Evolutionary conservation across 2,888 invertebrate genomes (phyloP).

Genomic region (Tinea semifulvella): DNA sequence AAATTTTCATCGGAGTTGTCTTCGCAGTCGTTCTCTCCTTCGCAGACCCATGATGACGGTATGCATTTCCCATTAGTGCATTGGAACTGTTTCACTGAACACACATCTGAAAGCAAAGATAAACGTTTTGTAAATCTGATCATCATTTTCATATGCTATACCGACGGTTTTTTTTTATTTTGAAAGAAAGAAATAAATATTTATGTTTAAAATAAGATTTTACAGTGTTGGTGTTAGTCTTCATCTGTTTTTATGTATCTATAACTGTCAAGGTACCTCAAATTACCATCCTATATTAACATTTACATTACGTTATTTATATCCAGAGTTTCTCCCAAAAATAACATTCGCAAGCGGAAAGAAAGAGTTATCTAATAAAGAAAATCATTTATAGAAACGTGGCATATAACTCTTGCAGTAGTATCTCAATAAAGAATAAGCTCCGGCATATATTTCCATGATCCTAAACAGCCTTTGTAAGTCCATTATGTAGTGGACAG

Average conservation of each 20-base stretch:
- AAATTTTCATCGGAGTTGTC: constrained; percentile 85
- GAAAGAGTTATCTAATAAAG: constrained; percentile 7
- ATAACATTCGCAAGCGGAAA: too few species aligned
- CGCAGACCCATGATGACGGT: constrained; percentile 80
- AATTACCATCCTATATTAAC: too few species aligned
- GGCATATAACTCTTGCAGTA: constrained; percentile 36
- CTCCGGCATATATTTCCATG: constrained; percentile 35
- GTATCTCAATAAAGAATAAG: constrained; percentile 29
- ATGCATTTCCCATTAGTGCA: constrained; percentile 81
- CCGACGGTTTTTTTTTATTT: too few species aligned
- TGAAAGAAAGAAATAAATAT: too few species aligned
- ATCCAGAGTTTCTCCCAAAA: too few species aligned
- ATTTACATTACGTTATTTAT: too few species aligned
- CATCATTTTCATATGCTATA: too few species aligned
- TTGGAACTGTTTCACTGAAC: constrained; percentile 76
- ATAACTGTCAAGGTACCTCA: too few species aligned
- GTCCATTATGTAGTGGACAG: constrained; percentile 41
- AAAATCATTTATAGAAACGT: constrained; percentile 36
- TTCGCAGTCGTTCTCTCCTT: constrained; percentile 79
- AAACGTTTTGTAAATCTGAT: too few species aligned
- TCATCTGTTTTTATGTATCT: too few species aligned
- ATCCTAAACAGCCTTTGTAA: constrained; percentile 44
- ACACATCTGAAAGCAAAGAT: constrained; percentile 58
- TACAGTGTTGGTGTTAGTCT: too few species aligned
- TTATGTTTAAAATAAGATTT: too few species aligned